Evolutionary conservation across 2,113 vertebrate species (phyloP), one percentile per base, ranked within the genome.

Genomic region (Labrus mixtus): DNA sequence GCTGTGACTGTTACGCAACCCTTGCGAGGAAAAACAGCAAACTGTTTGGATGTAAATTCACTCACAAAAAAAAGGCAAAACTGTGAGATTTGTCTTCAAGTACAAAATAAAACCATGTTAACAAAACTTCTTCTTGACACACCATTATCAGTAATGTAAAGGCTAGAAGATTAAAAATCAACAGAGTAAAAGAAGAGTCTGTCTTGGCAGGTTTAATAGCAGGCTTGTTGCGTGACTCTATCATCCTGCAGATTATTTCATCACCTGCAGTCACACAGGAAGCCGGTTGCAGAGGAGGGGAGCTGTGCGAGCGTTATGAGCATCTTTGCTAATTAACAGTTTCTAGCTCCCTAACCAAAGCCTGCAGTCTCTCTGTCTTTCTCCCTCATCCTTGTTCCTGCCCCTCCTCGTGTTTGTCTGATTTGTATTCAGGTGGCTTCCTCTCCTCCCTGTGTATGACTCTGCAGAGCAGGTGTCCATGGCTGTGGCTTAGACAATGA

Each of bases 341-440:
- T 72, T 79, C 77, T 76, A 77, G 77, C 77, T 82, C 59, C 62
- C 70, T 22, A 66, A 77, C 83, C 73, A 41, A 73, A 78, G 76
- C 67, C 73, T 72, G 70, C 83, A 72, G 67, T 85, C 74, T 33
- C 74, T 37, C 36, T 58, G 43, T 72, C 74, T 66, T 54, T 83
- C 45, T 48, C 43, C 22, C 75, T 67, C n/a, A 8, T 55, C 29
- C 43, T 20, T 8, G 70, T 57, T 45, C 57, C 64, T 53, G 57
- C 77, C 70, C 77, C 66, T 83, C 79, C 78, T 73, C 23, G 29
- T 53, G 63, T 57, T 80, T 29, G 60, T 62, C 87, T 90, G 76
- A 91, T 93, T 87, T 81, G 92, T 90, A 93, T 92, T 90, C 92
- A 85, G 83, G 80, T 64, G 85, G 85, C 81, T 50, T 88, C 76